A percentile compares a stretch with the other conserved stretches of the same genome.
These are phyloP conservation scores for Seriola aureovittata DNA, from an alignment of 2,113 vertebrate species.

Conservation along the genomic window DNA sequence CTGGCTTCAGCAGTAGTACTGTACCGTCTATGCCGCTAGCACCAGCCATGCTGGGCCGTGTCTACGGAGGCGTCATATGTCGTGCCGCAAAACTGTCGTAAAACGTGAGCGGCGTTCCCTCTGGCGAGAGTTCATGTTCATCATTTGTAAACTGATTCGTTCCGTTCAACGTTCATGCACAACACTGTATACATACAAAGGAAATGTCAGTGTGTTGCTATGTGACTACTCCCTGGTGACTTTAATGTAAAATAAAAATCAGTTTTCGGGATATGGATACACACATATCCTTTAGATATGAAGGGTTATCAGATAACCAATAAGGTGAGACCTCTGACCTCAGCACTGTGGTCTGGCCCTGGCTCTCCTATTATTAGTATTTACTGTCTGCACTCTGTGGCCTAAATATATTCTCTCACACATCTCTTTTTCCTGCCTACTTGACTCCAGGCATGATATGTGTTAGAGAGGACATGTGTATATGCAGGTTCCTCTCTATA, in stretches of 20 bases:
- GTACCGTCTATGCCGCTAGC: no score
- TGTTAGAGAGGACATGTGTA: background rate
- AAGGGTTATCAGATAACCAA: slow-evolving; percentile 3
- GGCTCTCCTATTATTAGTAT: background rate
- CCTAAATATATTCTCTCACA: slow-evolving; percentile 21
- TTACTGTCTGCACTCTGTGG: background rate
- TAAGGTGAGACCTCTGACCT: background rate
- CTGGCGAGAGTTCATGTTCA: no score
- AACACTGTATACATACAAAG: background rate
- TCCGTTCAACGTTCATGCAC: no score
- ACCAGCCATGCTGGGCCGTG: no score
- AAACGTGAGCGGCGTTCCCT: no score
- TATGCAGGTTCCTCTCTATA: slow-evolving; percentile 32
- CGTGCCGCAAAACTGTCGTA: no score
- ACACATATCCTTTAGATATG: background rate
- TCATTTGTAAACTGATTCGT: no score
- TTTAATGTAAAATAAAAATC: slow-evolving; percentile 18
- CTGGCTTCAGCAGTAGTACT: no score
- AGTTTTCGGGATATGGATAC: background rate
- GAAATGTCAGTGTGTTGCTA: background rate
- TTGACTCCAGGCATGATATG: background rate
- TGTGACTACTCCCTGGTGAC: slow-evolving; percentile 1
- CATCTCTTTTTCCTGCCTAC: slow-evolving; percentile 1
- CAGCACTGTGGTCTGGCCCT: background rate
- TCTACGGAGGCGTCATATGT: no score